Base-by-base conservation (phyloP, 1,140 invertebrate genomes). In the Odontomachus brunneus region DNA sequence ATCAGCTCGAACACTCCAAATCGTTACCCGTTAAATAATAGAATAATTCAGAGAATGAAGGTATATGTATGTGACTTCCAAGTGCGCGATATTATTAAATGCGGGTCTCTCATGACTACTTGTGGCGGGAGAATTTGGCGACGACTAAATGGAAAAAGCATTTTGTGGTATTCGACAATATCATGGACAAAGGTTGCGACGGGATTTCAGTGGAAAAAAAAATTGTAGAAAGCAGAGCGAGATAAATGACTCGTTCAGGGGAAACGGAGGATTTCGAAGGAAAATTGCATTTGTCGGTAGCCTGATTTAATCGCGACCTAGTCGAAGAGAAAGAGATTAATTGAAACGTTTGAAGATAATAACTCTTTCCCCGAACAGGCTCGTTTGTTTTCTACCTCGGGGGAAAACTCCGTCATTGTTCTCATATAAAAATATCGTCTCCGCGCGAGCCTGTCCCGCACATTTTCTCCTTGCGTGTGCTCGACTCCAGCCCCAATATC, bases 351-450 rank as follows among this genome's bases (percentile, higher is more conserved):
- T 22, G n/a, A 57, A 19, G 12, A 44, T 57, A 71, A 76, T 53
- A 51, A 76, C 29, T n/a, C n/a, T 66, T 19, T 51, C 15, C 26
- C 44, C 48, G 44, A 65, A 60, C 3, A 0, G 67, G 24, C 29
- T 44, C 48, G 51, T 78, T 78, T 69, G 55, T 78, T 38, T 71
- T 48, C n/a, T n/a, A 22, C 1, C 62, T 55, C 19, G 19, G 11
- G 33, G 48, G 12, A 76, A 69, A 71, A 17, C 65, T 69, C 29
- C 26, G 75, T 80, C 51, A 80, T 80, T 22, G 33, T 48, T 80
- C 57, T 48, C 75, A 57, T n/a, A 51, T 80, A 57, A 80, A 80
- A 69, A 69, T 80, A 69, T 71, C 26, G 53, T 71, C 49, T 69
- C 19, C 15, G 24, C 65, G 53, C 15, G 55, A 65, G 48, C 57